A percentile compares a stretch with the other conserved stretches of the same genome.
Evolutionary conservation across 1,140 invertebrate species (phyloP).

Genomic region (Lethrus apterus): DNA sequence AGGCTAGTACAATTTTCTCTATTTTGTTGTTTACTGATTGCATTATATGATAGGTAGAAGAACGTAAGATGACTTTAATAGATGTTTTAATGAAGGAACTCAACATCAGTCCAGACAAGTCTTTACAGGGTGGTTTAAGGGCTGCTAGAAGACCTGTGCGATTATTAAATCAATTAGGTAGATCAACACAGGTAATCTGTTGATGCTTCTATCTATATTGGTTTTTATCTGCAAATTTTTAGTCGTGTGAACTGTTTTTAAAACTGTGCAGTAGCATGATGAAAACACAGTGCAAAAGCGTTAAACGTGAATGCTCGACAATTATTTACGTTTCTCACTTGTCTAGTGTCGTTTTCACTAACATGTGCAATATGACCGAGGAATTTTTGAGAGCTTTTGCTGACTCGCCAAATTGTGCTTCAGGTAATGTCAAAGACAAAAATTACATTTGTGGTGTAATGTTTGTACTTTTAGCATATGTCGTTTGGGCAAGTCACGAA

Average conservation of each 20-base stretch:
- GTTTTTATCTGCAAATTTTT: slow-evolving; percentile 21
- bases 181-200: slow-evolving; percentile 53
- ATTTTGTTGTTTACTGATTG: neutral
- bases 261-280: slow-evolving; percentile 76
- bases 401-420: slow-evolving; percentile 61
- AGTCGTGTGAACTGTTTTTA: slow-evolving; percentile 80
- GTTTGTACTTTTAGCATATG: slow-evolving; percentile 57
- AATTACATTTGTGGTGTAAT: slow-evolving; percentile 8
- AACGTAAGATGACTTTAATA: slow-evolving; percentile 68
- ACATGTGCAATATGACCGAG: slow-evolving; percentile 75
- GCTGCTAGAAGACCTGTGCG: slow-evolving; percentile 78
- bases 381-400: slow-evolving; percentile 82
- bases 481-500: slow-evolving; percentile 87
- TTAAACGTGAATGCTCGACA: slow-evolving; percentile 83
- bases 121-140: slow-evolving; percentile 85
- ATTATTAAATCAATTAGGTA: slow-evolving; percentile 79
- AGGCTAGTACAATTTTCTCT: slow-evolving; percentile 28
- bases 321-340: slow-evolving; percentile 78
- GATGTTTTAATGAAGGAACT: slow-evolving; percentile 84
- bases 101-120: slow-evolving; percentile 79
- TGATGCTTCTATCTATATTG: neutral
- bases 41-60: slow-evolving; percentile 54
- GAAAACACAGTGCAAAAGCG: slow-evolving; percentile 73
- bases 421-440: slow-evolving; percentile 46
- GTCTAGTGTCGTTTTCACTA: slow-evolving; percentile 80